These are phyloP conservation scores for Florisuga fusca DNA, from an alignment of 2,797 vertebrate genomes.

Conservation along the genomic window DNA sequence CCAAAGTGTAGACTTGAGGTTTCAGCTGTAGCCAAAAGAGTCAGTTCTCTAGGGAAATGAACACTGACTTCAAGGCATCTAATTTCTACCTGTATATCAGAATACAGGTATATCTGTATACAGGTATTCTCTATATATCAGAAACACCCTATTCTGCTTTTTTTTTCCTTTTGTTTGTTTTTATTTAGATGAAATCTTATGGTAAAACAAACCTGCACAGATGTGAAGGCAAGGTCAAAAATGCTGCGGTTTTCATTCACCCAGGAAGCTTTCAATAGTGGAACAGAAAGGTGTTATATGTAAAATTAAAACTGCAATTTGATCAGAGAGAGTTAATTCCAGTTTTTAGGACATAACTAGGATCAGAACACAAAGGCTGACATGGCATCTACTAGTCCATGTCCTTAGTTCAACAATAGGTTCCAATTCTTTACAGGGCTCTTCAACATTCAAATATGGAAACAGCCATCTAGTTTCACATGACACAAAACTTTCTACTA, in stretches of 20 bases:
- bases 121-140: no score
- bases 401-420: background rate
- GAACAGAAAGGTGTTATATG: background rate
- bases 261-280: background rate
- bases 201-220: background rate
- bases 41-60: background rate
- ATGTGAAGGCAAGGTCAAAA: background rate
- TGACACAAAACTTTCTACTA: slow-evolving; percentile 27
- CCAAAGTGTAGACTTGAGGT: background rate
- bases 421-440: background rate
- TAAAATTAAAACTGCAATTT: background rate
- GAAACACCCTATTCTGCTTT: no score
- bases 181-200: background rate
- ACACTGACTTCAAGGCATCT: background rate
- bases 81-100: background rate
- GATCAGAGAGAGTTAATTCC: background rate
- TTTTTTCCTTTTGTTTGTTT: background rate
- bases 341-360: background rate
- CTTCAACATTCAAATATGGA: slow-evolving; percentile 17
- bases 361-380: background rate
- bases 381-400: background rate
- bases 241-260: background rate
- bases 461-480: slow-evolving; percentile 22
- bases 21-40: background rate
- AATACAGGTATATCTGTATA: no score